Evolutionary conservation across 2,113 vertebrate species (phyloP).

Genomic region (Prinia subflava): DNA sequence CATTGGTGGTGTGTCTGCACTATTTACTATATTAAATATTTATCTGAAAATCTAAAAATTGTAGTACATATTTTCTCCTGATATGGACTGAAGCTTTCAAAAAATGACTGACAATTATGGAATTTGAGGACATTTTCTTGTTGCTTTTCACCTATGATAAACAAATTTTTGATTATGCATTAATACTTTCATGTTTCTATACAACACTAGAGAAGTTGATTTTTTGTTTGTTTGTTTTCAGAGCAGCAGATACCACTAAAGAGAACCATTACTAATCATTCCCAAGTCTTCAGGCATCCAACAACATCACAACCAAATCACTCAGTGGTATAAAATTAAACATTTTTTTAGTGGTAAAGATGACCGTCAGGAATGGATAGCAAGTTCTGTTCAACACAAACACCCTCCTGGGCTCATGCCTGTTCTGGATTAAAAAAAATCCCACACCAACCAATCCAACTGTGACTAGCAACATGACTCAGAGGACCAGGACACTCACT

Average conservation of each 20-base stretch:
- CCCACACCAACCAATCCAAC: neutral
- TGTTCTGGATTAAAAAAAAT: neutral
- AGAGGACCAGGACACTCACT: neutral
- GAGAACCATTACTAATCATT: neutral
- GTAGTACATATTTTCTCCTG: neutral
- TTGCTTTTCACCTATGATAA: neutral
- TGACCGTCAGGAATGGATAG: neutral
- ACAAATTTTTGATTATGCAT: neutral
- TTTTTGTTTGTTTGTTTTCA: neutral
- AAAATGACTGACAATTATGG: neutral
- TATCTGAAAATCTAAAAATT: neutral
- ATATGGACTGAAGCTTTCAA: neutral
- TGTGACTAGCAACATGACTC: neutral
- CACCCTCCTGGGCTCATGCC: rapidly evolving
- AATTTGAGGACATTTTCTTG: neutral
- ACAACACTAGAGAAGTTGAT: neutral
- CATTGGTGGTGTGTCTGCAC: neutral
- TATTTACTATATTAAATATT: neutral
- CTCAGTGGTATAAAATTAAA: neutral
- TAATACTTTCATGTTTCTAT: neutral
- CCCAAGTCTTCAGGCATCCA: neutral
- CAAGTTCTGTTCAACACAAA: neutral
- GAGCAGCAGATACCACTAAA: neutral
- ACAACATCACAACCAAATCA: neutral
- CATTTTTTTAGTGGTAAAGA: neutral